Conservation (phyloP, 1,140 invertebrate species). For the Caenorhabditis inopinata region DNA sequence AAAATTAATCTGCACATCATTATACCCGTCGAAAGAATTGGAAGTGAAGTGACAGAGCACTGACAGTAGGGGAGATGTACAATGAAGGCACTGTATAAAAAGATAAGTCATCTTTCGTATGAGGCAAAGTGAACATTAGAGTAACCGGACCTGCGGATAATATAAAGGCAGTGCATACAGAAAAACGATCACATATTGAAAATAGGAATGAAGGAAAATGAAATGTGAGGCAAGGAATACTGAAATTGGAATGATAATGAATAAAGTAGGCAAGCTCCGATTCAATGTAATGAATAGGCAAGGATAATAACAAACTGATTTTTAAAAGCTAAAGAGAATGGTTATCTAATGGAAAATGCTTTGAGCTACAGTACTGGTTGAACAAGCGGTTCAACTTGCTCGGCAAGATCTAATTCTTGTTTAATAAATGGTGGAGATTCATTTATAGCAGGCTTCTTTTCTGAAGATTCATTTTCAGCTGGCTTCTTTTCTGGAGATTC, state of each 20-base stretch:
- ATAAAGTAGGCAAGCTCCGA: not conserved
- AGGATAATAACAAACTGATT: not conserved
- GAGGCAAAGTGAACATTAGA: not conserved
- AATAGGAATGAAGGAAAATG: not conserved
- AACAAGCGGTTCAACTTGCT: not conserved
- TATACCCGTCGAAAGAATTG: not conserved
- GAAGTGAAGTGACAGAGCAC: not conserved
- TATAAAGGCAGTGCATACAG: too few relatives aligned
- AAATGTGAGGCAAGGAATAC: not conserved
- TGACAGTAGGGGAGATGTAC: slow-evolving; percentile 5
- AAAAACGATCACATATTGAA: not conserved
- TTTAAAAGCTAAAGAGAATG: too few relatives aligned
- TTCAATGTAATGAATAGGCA: not conserved
- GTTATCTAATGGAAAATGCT: not conserved
- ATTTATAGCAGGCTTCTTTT: not conserved
- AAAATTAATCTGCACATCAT: not conserved
- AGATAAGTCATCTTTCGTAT: not conserved
- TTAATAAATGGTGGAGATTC: not conserved
- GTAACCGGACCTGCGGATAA: slow-evolving; percentile 6
- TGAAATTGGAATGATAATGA: not conserved
- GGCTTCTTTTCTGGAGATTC: not conserved
- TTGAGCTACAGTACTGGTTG: not conserved
- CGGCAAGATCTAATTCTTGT: not conserved
- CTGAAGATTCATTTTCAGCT: not conserved
- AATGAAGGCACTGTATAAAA: not conserved